Evolutionary conservation across 2,113 vertebrate genomes (phyloP).

Genomic region (Notechis scutatus): DNA sequence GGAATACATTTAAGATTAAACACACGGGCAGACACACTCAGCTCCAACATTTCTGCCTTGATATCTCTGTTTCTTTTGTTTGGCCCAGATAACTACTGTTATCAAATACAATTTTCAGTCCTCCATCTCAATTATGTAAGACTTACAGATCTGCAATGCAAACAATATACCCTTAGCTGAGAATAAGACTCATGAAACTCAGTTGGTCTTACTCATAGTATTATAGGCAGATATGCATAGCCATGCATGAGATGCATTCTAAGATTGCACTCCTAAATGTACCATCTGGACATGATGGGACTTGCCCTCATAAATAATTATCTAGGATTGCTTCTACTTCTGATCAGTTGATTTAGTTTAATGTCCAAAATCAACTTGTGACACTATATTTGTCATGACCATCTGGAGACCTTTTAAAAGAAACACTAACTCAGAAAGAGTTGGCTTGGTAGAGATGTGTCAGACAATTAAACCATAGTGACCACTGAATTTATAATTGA

Average conservation of each 20-base stretch:
- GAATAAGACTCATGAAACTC: background rate
- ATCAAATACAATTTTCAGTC: background rate
- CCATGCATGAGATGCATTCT: background rate
- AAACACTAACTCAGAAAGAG: background rate
- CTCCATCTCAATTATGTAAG: background rate
- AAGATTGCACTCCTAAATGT: background rate
- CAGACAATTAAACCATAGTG: background rate
- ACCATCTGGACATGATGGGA: background rate
- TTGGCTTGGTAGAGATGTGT: background rate
- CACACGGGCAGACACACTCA: background rate
- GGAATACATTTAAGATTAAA: constrained; percentile 51
- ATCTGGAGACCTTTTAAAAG: background rate
- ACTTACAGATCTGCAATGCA: background rate
- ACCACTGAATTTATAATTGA: background rate
- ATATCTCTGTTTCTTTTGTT: constrained; percentile 12
- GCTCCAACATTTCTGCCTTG: constrained; percentile 24
- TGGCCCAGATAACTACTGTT: constrained; percentile 20
- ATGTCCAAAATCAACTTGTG: background rate
- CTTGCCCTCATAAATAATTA: background rate
- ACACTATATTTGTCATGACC: background rate
- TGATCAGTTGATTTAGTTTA: background rate
- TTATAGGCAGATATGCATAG: background rate
- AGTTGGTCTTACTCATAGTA: background rate
- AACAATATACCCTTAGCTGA: background rate
- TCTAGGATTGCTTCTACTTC: no score